These are phyloP conservation scores for Agrochola circellaris DNA, from an alignment of 2,888 invertebrate species.

Conservation along the genomic window DNA sequence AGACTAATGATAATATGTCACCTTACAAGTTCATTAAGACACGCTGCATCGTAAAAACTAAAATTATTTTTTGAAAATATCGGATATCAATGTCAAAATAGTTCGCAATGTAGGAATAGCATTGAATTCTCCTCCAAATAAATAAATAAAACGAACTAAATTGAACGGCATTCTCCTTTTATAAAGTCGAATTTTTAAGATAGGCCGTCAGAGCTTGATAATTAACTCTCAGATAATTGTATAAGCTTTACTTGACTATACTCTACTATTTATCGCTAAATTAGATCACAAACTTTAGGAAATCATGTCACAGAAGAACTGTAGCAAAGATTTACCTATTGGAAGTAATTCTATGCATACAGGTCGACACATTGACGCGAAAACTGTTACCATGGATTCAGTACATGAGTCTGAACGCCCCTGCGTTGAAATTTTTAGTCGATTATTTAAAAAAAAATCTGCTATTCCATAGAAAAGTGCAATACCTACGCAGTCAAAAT, in stretches of 20 bases:
- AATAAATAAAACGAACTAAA: no score
- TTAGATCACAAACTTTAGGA: not conserved
- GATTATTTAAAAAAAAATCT: no score
- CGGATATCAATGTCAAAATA: not conserved
- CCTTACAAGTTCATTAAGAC: not conserved
- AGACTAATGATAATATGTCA: not conserved
- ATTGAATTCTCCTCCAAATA: no score
- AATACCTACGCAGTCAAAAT: no score
- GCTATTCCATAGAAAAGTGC: no score
- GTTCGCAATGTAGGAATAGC: not conserved
- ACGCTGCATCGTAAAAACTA: not conserved
- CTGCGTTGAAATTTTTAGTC: no score
- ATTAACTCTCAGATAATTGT: not conserved
- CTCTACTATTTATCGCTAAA: not conserved
- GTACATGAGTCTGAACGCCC: no score
- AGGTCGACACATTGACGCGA: no score
- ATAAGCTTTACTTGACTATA: not conserved
- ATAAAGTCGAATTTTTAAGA: not conserved
- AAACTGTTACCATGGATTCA: no score
- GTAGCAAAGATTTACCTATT: not conserved
- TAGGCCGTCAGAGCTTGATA: not conserved
- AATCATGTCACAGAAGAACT: not conserved
- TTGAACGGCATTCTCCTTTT: not conserved
- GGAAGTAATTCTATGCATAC: not conserved
- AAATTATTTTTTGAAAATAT: not conserved